Evolutionary conservation across 64 coral and sea anemone genomes (phyloP).

Genomic region (Pachyseris speciosa): DNA sequence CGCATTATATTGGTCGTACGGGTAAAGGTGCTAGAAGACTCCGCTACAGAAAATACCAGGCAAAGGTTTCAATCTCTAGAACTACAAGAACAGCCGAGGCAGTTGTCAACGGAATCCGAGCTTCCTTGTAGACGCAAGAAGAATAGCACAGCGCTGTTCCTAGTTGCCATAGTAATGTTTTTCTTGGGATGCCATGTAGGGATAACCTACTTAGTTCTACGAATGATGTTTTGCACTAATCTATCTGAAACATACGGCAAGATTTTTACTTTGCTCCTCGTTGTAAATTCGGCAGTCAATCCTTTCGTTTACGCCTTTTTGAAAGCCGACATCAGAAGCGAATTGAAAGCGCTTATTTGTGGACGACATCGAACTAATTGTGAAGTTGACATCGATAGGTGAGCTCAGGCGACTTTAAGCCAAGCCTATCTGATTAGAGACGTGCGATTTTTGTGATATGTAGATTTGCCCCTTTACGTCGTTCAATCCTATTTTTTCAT

Average conservation of each 20-base stretch:
- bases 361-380: no score
- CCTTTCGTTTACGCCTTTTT: neutral
- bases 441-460: no score
- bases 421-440: no score
- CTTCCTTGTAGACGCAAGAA: neutral
- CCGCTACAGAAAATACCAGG: neutral
- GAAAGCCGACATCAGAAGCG: neutral
- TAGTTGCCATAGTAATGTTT: neutral
- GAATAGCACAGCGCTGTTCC: neutral
- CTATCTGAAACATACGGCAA: neutral
- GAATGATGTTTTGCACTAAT: neutral
- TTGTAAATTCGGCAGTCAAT: neutral
- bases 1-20: neutral
- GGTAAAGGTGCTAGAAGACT: neutral
- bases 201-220: neutral
- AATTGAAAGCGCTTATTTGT: neutral
- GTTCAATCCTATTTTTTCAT: no score
- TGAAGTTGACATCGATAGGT: no score
- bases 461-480: no score
- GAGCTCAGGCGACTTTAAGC: no score
- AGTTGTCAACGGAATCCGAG: neutral
- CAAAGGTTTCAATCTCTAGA: neutral
- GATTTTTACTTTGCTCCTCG: neutral
- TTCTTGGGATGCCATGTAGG: neutral
- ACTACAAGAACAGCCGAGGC: neutral